Percentiles rank a stretch among this genome's conserved stretches.
phyloP scores from a whole-genome alignment of 2,888 invertebrate species.

The Cyclophora punctaria region DNA sequence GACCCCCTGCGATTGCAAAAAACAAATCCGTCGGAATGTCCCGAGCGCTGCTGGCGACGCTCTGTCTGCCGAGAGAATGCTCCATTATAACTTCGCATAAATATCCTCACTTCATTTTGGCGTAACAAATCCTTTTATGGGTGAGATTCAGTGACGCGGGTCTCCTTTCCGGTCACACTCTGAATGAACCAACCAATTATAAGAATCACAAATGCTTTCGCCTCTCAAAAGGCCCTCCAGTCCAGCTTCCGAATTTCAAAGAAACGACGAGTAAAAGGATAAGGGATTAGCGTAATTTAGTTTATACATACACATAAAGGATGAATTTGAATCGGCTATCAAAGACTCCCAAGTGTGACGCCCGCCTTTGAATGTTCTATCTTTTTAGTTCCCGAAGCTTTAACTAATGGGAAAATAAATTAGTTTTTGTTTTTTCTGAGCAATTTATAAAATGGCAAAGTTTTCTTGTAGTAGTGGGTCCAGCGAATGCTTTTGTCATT shows the following conservation, averaged over 20 bases:
- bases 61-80: slow-evolving; percentile 51
- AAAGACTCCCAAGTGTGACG: slow-evolving; percentile 23
- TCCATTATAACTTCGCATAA: slow-evolving; percentile 38
- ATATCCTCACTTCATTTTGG: slow-evolving; percentile 48
- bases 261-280: slow-evolving; percentile 45
- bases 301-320: slow-evolving; percentile 32
- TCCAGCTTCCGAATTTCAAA: slow-evolving; percentile 67
- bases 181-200: slow-evolving; percentile 66
- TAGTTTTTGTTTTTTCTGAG: slow-evolving; percentile 25
- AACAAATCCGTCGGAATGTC: slow-evolving; percentile 17
- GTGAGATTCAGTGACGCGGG: slow-evolving; percentile 56
- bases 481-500: slow-evolving; percentile 47
- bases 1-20: slow-evolving; percentile 31
- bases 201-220: slow-evolving; percentile 47
- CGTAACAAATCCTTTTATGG: slow-evolving; percentile 62
- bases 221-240: slow-evolving; percentile 45
- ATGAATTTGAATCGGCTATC: slow-evolving; percentile 21
- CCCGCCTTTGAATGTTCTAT: not conserved
- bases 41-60: slow-evolving; percentile 46
- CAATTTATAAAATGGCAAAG: slow-evolving; percentile 32
- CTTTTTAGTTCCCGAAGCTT: not conserved
- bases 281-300: slow-evolving; percentile 55
- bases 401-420: slow-evolving; percentile 25
- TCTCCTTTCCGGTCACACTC: slow-evolving; percentile 58
- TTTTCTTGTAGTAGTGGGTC: slow-evolving; percentile 37